phyloP scores from a whole-genome alignment of 1,140 invertebrate species.

The Chelonus insularis region DNA sequence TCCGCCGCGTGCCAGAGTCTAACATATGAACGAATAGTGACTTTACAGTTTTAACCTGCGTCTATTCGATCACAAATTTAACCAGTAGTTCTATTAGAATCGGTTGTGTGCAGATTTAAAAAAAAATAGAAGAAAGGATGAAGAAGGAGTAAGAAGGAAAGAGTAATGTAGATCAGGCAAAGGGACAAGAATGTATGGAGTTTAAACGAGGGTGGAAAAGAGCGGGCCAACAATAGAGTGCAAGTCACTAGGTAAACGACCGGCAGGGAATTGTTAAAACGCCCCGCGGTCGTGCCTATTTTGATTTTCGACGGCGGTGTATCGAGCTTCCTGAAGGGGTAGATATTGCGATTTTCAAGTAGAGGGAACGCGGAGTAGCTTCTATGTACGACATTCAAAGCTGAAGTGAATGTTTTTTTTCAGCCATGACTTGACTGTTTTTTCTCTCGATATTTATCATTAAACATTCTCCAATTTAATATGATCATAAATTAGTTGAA shows the following conservation, averaged over 20 bases:
- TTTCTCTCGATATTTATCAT: too few species aligned
- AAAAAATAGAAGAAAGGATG: conserved; percentile 38
- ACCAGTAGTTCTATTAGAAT: conserved; percentile 41
- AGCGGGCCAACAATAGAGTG: conserved; percentile 52
- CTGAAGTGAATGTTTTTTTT: neutral
- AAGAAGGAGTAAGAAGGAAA: conserved; percentile 20
- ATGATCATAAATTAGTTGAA: too few species aligned
- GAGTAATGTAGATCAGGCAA: conserved; percentile 29
- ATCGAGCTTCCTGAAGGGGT: neutral
- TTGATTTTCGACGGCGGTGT: conserved; percentile 45
- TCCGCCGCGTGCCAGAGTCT: conserved; percentile 41
- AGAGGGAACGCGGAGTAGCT: neutral
- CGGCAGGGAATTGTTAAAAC: conserved; percentile 55
- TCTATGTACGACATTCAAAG: neutral
- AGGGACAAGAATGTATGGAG: conserved; percentile 26
- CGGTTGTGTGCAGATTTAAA: conserved; percentile 44
- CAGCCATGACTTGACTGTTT: neutral
- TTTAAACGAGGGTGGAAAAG: conserved; percentile 26
- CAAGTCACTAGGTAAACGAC: conserved; percentile 62
- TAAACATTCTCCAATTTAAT: too few species aligned
- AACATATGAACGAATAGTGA: conserved; percentile 59
- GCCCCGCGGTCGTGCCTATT: conserved; percentile 47
- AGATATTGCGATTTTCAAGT: conserved; percentile 11
- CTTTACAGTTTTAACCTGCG: conserved; percentile 49
- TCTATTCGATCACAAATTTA: conserved; percentile 54